These are phyloP conservation scores for Hymenopus coronatus DNA, from an alignment of 2,888 invertebrate genomes.

Conservation along the genomic window DNA sequence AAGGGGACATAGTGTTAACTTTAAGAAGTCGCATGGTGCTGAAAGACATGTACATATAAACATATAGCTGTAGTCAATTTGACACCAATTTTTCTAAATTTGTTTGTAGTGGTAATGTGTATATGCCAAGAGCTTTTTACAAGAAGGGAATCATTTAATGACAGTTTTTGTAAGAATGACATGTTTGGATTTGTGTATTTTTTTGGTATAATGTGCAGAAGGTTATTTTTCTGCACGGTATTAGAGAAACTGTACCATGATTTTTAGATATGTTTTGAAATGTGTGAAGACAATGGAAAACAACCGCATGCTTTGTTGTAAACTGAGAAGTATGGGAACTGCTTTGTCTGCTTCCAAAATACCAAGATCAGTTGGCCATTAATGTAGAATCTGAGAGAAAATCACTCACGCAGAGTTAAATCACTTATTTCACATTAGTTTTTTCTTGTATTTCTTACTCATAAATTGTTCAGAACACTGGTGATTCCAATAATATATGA, in stretches of 20 bases:
- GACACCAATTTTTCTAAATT: conserved; percentile 27
- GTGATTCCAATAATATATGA: not conserved
- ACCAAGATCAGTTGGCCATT: not conserved
- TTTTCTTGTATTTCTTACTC: not conserved
- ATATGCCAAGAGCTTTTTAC: not conserved
- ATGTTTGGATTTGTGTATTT: not conserved
- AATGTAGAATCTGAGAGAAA: not conserved
- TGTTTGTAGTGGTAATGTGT: conserved; percentile 17
- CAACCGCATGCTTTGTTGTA: conserved; percentile 15
- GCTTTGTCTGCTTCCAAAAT: not conserved
- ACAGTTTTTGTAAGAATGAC: conserved; percentile 1
- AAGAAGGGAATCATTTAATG: not conserved
- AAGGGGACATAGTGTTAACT: conserved; percentile 28
- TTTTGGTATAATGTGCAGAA: conserved; percentile 5
- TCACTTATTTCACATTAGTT: not conserved
- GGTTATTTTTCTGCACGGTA: not conserved
- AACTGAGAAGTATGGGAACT: conserved; percentile 14
- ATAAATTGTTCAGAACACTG: not conserved
- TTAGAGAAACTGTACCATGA: not conserved
- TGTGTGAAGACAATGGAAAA: conserved; percentile 16
- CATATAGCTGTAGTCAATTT: conserved; percentile 10
- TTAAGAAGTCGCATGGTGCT: conserved; percentile 30
- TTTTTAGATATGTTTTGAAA: conserved; percentile 6
- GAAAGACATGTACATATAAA: conserved; percentile 18
- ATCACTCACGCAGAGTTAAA: not conserved